Evolutionary conservation across 2,797 vertebrate species (phyloP).

Genomic region (Hylomyscus alleni): DNA sequence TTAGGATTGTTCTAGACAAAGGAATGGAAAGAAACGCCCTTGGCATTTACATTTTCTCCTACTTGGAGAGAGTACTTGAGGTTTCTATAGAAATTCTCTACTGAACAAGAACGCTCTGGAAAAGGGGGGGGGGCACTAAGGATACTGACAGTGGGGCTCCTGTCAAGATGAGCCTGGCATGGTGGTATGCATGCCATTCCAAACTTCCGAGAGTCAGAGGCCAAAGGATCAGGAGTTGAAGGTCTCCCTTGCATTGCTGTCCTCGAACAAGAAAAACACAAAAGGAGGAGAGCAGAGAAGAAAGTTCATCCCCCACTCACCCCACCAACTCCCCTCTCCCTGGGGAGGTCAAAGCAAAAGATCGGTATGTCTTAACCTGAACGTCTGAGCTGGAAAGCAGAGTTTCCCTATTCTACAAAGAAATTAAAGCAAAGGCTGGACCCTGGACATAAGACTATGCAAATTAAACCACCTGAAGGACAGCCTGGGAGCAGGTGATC

Average conservation of each 20-base stretch:
- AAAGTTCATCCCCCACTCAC: background rate
- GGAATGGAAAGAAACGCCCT: background rate
- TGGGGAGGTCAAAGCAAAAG: background rate
- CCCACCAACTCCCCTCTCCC: accelerated
- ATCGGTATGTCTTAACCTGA: background rate
- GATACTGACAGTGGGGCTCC: background rate
- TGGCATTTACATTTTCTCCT: conserved; percentile 26
- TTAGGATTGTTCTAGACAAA: conserved; percentile 35
- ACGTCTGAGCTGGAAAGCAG: background rate
- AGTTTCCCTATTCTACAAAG: conserved; percentile 1
- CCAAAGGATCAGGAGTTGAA: background rate
- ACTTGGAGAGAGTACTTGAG: background rate
- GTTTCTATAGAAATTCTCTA: conserved; percentile 20
- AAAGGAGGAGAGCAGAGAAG: background rate
- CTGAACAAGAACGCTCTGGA: background rate
- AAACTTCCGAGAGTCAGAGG: background rate
- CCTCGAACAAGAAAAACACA: background rate
- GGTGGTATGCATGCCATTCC: background rate
- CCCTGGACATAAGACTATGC: background rate
- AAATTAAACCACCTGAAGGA: background rate
- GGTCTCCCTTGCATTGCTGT: background rate
- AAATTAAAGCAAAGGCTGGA: background rate
- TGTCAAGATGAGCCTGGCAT: background rate
- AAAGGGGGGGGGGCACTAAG: background rate
- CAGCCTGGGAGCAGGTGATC: background rate